Evolutionary conservation across 2,888 invertebrate genomes (phyloP).

Genomic region (Linyphia triangularis): DNA sequence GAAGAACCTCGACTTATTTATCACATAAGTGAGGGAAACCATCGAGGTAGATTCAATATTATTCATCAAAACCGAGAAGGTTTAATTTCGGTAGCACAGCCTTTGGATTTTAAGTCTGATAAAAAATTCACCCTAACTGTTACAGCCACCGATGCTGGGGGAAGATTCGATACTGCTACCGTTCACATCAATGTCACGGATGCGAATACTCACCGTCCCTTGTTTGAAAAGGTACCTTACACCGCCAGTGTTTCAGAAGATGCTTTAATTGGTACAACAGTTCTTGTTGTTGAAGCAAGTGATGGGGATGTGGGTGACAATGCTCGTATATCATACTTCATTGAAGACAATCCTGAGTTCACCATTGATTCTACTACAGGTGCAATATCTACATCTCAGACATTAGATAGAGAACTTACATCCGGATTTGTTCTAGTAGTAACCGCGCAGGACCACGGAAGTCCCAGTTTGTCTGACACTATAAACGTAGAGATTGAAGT

Average conservation of each 20-base stretch:
- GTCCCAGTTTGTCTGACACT: conserved; percentile 93
- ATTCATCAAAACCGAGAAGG: conserved; percentile 82
- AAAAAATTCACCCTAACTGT: conserved; percentile 88
- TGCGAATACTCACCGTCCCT: conserved; percentile 95
- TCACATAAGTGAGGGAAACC: conserved; percentile 80
- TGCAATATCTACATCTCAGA: conserved; percentile 91
- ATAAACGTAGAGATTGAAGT: conserved; percentile 97
- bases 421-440: conserved; percentile 92
- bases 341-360: conserved; percentile 83
- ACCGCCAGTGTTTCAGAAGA: conserved; percentile 87
- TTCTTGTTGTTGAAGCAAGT: conserved; percentile 92
- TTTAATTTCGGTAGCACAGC: conserved; percentile 89
- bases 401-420: conserved; percentile 91
- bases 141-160: conserved; percentile 93
- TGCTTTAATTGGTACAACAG: conserved; percentile 93
- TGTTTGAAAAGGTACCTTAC: conserved; percentile 95
- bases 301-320: conserved; percentile 97
- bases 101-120: conserved; percentile 94
- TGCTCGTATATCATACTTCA: conserved; percentile 84
- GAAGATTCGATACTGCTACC: conserved; percentile 91
- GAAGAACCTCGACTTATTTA: conserved; percentile 85
- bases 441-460: conserved; percentile 94
- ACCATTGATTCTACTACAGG: conserved; percentile 95
- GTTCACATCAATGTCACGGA: conserved; percentile 93
- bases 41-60: conserved; percentile 83